These are phyloP conservation scores for Micronycteris hirsuta DNA, from an alignment of 2,113 vertebrate species.

Conservation along the genomic window DNA sequence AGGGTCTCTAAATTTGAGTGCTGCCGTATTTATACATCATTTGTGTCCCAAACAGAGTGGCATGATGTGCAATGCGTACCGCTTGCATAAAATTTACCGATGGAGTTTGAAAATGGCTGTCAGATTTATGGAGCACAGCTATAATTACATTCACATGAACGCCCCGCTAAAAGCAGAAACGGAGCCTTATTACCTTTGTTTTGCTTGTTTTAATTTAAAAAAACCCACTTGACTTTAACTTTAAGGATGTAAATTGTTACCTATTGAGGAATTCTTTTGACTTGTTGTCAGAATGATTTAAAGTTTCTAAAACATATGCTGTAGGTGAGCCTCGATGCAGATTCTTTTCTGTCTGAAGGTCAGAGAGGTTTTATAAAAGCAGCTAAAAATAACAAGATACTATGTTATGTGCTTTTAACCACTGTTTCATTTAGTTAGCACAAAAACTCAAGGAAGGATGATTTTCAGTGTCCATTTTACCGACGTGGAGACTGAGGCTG, in stretches of 20 bases:
- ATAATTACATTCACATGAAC: neutral
- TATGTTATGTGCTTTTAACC: neutral
- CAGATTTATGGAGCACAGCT: constrained; percentile 28
- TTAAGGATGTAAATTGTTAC: neutral
- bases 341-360: neutral
- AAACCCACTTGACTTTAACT: neutral
- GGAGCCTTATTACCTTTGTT: neutral
- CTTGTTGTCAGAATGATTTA: neutral
- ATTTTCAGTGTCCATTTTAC: neutral
- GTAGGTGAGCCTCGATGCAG: neutral
- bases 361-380: neutral
- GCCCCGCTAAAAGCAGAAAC: constrained; percentile 2
- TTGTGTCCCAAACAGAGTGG: neutral
- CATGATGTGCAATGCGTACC: neutral
- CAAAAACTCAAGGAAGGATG: neutral
- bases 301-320: neutral
- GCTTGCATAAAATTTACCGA: neutral
- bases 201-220: constrained; percentile 22
- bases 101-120: neutral
- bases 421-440: neutral
- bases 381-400: neutral
- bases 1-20: constrained; percentile 46
- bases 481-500: neutral
- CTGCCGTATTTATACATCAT: constrained; percentile 1
- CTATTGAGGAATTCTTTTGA: neutral